Evolutionary conservation across 2,113 vertebrate species (phyloP), one percentile per base, ranked within the genome.

Genomic region (Cyanoderma ruficeps): DNA sequence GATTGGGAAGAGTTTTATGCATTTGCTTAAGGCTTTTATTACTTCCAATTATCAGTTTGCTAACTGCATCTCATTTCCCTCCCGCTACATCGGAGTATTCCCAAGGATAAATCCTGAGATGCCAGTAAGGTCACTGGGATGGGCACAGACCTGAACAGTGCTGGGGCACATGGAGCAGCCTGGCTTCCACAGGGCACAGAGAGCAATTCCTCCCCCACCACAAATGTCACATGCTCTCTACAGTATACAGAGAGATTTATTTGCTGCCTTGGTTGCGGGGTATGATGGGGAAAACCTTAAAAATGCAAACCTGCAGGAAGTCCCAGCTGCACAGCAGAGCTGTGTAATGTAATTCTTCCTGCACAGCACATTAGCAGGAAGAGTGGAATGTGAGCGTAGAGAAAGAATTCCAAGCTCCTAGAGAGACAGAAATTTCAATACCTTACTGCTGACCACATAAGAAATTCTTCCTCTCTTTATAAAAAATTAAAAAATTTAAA

Each of bases 11-110:
- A 94, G 94, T 94, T 95, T 95, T 83, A 95, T 90, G 82, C 92
- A 91, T 96, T 97, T 96, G 52, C 90, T 96, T 91, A 92, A 97
- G 91, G 95, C 75, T 94, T 94, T 96, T 95, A 88, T 92, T 94
- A 82, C 87, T 97, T 96, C 53, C 91, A 96, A 96, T 97, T 96
- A 96, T 97, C 97, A 95, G 92, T 94, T 96, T 94, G 74, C 81
- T 84, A 95, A 87, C 39, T 79, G 82, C 47, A 14, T 64, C 69
- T 92, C 83, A 49, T 92, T 96, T 97, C 90, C 87, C 74, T 91
- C 79, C 60, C 19, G n/a, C 94, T 61, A 21, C 85, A 81, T 16
- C 31, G 35, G 90, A 27, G 42, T 46, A 78, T 76, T 86, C 76
- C 79, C 89, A 72, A 68, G 90, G 78, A 97, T 89, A 46, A 87